These are phyloP conservation scores for Dolichotis patagonum DNA, from an alignment of 2,113 vertebrate genomes.

Conservation along the genomic window DNA sequence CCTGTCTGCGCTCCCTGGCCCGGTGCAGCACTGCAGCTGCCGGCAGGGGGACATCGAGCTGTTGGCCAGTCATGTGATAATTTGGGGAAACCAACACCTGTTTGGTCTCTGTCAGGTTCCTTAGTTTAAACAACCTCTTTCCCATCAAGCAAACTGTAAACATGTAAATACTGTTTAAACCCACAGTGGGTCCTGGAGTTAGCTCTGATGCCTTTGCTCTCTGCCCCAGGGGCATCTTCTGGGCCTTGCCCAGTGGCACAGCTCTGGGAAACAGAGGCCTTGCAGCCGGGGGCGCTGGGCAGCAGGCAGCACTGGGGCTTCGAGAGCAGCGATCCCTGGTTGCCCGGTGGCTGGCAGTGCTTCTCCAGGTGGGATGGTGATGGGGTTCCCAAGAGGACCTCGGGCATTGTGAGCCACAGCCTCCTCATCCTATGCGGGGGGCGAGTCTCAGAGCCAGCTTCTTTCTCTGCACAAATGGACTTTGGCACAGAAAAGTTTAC, in stretches of 20 bases:
- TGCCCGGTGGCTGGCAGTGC: background rate
- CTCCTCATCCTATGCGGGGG: background rate
- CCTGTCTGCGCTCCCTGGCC: background rate
- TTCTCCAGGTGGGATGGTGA: background rate
- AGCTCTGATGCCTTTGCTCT: background rate
- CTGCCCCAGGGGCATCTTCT: background rate
- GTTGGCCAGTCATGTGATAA: background rate
- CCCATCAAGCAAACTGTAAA: background rate
- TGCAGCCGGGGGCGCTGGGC: background rate
- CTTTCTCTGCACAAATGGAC: background rate
- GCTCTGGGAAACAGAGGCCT: background rate
- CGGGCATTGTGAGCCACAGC: background rate
- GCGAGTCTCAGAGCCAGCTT: background rate
- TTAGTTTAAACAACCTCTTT: slow-evolving; percentile 32
- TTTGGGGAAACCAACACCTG: background rate
- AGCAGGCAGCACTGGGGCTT: background rate
- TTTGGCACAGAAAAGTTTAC: slow-evolving; percentile 2
- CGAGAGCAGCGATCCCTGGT: background rate
- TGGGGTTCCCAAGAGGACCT: background rate
- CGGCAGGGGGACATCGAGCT: background rate
- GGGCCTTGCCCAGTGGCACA: background rate
- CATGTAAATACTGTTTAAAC: background rate
- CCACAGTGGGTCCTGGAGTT: background rate
- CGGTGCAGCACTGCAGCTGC: background rate
- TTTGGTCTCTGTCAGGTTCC: slow-evolving; percentile 1